These are phyloP conservation scores for Siniperca undulata DNA, from an alignment of 2,797 vertebrate species.

Conservation along the genomic window DNA sequence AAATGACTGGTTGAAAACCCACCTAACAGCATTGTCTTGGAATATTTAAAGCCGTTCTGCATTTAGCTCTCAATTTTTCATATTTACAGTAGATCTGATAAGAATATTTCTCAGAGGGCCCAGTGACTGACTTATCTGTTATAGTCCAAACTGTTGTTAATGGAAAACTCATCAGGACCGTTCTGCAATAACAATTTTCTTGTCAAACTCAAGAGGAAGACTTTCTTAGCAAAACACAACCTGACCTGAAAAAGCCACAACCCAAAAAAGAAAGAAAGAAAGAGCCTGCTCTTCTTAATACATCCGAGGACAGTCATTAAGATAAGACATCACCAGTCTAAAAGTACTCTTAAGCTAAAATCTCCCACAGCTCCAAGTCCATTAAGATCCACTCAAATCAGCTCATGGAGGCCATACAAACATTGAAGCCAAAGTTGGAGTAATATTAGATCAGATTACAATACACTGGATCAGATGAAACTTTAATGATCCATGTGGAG, in stretches of 20 bases:
- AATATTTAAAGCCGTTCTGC: background rate
- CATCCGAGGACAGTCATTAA: conserved; percentile 5
- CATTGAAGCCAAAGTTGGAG: conserved; percentile 30
- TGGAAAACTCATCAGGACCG: background rate
- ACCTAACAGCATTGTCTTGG: background rate
- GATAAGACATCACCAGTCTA: background rate
- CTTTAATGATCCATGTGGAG: conserved; percentile 39
- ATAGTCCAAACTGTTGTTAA: background rate
- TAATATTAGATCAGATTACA: conserved; percentile 46
- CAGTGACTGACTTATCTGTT: background rate
- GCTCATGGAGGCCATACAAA: conserved; percentile 7
- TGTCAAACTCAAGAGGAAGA: background rate
- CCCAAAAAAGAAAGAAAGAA: background rate
- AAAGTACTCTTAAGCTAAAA: conserved; percentile 8
- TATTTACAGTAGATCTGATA: background rate
- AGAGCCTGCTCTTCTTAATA: background rate
- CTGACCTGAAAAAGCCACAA: background rate
- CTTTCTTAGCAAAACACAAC: background rate
- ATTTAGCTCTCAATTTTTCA: background rate
- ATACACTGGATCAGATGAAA: conserved; percentile 44
- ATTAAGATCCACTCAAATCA: conserved; percentile 12
- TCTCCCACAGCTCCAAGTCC: background rate
- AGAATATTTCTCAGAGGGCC: background rate
- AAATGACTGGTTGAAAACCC: background rate
- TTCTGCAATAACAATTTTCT: background rate